Conservation (phyloP, 2,797 vertebrate species). For the Enteromius anoplus region DNA sequence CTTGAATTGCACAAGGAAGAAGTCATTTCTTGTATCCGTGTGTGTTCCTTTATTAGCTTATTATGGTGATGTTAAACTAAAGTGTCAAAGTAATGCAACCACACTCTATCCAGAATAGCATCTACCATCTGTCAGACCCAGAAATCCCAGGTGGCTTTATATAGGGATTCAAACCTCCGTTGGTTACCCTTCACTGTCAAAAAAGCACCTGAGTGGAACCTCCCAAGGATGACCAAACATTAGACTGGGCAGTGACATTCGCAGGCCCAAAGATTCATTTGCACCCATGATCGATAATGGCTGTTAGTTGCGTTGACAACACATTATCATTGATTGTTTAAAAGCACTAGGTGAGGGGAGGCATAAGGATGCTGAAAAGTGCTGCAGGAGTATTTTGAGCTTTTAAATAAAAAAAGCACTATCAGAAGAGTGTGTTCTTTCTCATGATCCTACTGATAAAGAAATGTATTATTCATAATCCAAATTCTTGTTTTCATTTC, state of each 20-base stretch:
- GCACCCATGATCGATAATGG: slow-evolving; percentile 70
- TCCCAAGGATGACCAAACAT: slow-evolving; percentile 64
- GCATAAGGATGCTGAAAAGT: slow-evolving; percentile 22
- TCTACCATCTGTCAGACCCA: slow-evolving; percentile 75
- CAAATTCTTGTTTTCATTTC: slow-evolving; percentile 63
- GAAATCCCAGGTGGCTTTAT: slow-evolving; percentile 72
- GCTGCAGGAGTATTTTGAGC: not conserved
- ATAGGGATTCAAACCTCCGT: slow-evolving; percentile 67
- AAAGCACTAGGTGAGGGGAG: slow-evolving; percentile 28
- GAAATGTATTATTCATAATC: slow-evolving; percentile 69
- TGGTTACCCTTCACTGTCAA: slow-evolving; percentile 71
- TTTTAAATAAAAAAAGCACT: slow-evolving; percentile 5
- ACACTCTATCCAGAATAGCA: slow-evolving; percentile 62
- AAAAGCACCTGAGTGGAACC: slow-evolving; percentile 70
- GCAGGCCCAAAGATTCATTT: slow-evolving; percentile 66
- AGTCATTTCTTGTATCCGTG: slow-evolving; percentile 33
- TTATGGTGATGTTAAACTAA: slow-evolving; percentile 65
- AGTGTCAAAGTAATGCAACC: slow-evolving; percentile 47
- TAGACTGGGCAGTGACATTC: slow-evolving; percentile 63
- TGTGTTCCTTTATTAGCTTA: slow-evolving; percentile 36
- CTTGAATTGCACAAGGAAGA: slow-evolving; percentile 22
- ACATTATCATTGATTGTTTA: slow-evolving; percentile 64
- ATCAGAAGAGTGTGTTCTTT: slow-evolving; percentile 19
- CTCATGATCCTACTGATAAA: slow-evolving; percentile 17
- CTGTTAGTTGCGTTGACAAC: slow-evolving; percentile 65